phyloP scores from a whole-genome alignment of 2,888 invertebrate genomes.

The Elysia crispata region DNA sequence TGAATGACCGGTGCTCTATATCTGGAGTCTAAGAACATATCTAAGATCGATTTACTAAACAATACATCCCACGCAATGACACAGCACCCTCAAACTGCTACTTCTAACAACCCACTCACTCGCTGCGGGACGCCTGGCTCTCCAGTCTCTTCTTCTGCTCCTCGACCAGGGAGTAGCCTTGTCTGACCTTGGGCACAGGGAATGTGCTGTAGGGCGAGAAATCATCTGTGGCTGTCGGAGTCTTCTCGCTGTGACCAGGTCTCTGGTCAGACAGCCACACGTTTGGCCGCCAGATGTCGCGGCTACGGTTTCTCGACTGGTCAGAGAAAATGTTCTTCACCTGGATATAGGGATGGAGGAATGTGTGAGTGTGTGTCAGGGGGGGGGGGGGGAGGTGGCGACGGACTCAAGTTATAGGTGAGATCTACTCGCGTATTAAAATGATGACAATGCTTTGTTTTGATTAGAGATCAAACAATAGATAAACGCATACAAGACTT shows the following conservation, averaged over 20 bases:
- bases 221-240: slow-evolving; percentile 24
- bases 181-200: slow-evolving; percentile 1
- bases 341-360: not conserved
- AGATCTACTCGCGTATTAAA: no score
- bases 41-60: no score
- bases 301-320: slow-evolving; percentile 6
- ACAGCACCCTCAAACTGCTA: no score
- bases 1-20: no score
- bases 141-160: slow-evolving; percentile 40
- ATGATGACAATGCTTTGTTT: no score
- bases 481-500: no score
- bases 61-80: no score
- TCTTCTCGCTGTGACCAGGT: slow-evolving; percentile 20
- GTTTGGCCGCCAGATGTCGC: slow-evolving; percentile 48
- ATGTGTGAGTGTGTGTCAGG: no score
- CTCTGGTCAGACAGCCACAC: slow-evolving; percentile 50
- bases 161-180: slow-evolving; percentile 40
- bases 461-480: no score
- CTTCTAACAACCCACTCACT: slow-evolving; percentile 2
- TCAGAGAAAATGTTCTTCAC: slow-evolving; percentile 43
- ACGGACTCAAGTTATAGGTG: no score
- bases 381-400: no score
- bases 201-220: slow-evolving; percentile 29
- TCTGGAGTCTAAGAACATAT: no score
- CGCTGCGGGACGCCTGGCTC: not conserved